phyloP scores from a whole-genome alignment of 1,140 invertebrate genomes.

The Papilio aristodemus region DNA sequence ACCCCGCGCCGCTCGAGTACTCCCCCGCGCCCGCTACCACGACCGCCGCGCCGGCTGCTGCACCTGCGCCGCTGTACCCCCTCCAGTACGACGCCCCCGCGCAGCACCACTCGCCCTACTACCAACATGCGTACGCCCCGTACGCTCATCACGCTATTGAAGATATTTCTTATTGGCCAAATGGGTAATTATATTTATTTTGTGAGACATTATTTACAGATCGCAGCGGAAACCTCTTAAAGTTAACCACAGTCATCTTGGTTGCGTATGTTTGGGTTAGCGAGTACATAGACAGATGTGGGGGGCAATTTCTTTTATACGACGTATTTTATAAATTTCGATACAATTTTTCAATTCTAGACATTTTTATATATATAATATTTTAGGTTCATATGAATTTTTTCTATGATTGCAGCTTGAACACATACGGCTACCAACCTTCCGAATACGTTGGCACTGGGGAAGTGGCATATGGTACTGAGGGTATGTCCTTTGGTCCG shows the following conservation, averaged over 20 bases:
- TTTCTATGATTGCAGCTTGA: constrained; percentile 56
- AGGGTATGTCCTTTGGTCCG: constrained; percentile 62
- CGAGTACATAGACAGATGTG: no score
- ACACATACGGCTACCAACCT: constrained; percentile 72
- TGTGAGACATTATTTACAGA: neutral
- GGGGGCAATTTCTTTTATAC: no score
- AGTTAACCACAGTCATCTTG: no score
- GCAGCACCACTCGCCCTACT: constrained; percentile 72
- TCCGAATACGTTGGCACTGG: constrained; percentile 69
- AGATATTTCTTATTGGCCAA: constrained; percentile 74
- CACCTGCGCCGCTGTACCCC: constrained; percentile 63
- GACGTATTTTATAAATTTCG: no score
- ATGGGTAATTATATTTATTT: constrained; percentile 50
- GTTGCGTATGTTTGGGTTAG: no score
- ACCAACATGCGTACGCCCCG: constrained; percentile 68
- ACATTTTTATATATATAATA: no score
- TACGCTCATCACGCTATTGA: constrained; percentile 74
- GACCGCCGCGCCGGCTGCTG: constrained; percentile 53
- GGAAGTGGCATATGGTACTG: constrained; percentile 60
- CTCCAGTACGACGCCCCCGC: constrained; percentile 63
- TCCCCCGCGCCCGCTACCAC: constrained; percentile 58
- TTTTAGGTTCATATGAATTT: neutral
- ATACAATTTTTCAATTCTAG: no score
- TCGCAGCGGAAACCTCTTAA: no score
- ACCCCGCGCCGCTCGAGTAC: constrained; percentile 66